phyloP scores from a whole-genome alignment of 2,888 invertebrate species.

The Pegoplata infirma region DNA sequence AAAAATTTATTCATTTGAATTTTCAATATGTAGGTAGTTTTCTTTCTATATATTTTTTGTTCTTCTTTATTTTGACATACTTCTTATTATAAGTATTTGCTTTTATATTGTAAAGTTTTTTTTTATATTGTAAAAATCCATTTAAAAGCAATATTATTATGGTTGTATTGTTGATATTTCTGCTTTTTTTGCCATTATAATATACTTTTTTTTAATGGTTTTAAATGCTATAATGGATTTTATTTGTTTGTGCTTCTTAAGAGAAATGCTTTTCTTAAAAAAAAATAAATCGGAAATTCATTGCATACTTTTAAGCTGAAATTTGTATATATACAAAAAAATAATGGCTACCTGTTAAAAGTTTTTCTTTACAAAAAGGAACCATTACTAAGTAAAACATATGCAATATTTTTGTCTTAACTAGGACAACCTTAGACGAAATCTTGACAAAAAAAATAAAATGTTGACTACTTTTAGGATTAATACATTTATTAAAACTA shows the following conservation, averaged over 20 bases:
- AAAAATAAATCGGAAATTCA: constrained; percentile 37
- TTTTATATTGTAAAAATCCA: constrained; percentile 57
- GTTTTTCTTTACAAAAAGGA: too few species aligned
- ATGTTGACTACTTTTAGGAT: too few species aligned
- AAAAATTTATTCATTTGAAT: neutral
- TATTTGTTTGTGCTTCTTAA: constrained; percentile 20
- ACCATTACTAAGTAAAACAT: constrained; percentile 33
- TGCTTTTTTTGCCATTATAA: constrained; percentile 11
- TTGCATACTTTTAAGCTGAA: constrained; percentile 51
- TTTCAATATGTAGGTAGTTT: constrained; percentile 3
- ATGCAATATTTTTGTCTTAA: neutral
- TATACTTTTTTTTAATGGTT: constrained; percentile 53
- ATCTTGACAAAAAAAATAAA: too few species aligned
- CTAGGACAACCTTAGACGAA: too few species aligned
- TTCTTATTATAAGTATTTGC: constrained; percentile 12
- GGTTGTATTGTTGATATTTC: constrained; percentile 19
- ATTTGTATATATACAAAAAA: too few species aligned
- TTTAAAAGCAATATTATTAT: too few species aligned
- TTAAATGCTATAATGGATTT: constrained; percentile 57
- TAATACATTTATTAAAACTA: too few species aligned
- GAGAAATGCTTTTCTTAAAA: constrained; percentile 1
- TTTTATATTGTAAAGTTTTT: too few species aligned
- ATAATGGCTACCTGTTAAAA: too few species aligned
- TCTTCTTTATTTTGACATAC: neutral
- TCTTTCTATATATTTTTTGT: neutral